Conservation (phyloP, 1,140 invertebrate genomes). For the Hyles euphorbiae region DNA sequence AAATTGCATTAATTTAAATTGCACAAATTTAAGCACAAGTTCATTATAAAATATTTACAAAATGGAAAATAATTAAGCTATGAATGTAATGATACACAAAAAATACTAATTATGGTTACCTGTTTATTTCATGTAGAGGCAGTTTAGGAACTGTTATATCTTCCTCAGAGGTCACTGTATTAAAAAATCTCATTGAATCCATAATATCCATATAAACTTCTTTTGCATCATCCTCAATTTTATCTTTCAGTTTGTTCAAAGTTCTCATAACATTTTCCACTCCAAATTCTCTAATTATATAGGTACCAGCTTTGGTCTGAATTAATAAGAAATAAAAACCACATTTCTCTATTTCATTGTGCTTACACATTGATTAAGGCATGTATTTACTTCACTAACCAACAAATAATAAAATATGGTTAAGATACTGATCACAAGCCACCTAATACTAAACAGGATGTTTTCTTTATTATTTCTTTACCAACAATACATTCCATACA, state of each 20-base stretch:
- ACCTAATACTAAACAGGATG: too few relatives aligned
- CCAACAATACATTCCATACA: too few relatives aligned
- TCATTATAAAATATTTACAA: too few relatives aligned
- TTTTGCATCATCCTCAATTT: conserved; percentile 36
- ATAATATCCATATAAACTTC: conserved; percentile 48
- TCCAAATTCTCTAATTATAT: conserved; percentile 54
- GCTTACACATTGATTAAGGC: too few relatives aligned
- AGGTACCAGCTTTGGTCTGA: conserved; percentile 58
- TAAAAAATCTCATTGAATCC: conserved; percentile 53
- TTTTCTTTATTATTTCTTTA: too few relatives aligned
- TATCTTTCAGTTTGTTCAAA: conserved; percentile 41
- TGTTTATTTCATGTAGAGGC: conserved; percentile 31
- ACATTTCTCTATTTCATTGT: too few relatives aligned
- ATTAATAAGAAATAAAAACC: conserved; percentile 17
- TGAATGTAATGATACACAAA: background rate
- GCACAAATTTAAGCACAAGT: too few relatives aligned
- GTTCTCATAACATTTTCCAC: conserved; percentile 35
- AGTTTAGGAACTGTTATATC: conserved; percentile 49
- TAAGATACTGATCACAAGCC: too few relatives aligned
- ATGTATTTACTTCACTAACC: too few relatives aligned
- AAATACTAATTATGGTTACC: conserved; percentile 25
- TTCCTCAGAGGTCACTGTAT: conserved; percentile 49
- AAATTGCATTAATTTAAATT: conserved; percentile 17
- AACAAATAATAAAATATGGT: too few relatives aligned
- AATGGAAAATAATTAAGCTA: background rate